Conservation (phyloP, 2,113 vertebrate genomes). For the Malurus elegans region DNA sequence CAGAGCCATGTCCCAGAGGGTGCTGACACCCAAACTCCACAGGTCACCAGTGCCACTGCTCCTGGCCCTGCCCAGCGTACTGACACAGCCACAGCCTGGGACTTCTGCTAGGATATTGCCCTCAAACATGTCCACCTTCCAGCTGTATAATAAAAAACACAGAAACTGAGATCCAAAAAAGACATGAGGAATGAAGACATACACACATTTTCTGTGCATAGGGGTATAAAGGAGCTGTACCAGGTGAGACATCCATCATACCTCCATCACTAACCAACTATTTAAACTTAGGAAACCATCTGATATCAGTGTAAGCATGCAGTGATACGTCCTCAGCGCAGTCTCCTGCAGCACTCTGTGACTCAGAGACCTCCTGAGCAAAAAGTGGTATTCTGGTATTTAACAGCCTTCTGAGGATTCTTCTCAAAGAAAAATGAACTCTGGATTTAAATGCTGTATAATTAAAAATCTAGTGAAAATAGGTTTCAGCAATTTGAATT, state of each 20-base stretch:
- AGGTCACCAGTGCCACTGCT: background rate
- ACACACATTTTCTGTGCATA: background rate
- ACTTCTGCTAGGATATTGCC: background rate
- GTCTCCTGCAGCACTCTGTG: background rate
- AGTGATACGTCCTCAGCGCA: background rate
- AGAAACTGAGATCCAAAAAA: background rate
- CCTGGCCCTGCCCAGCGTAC: background rate
- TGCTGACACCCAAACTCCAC: background rate
- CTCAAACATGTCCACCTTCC: background rate
- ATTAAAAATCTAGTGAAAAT: constrained; percentile 4
- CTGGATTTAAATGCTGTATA: background rate
- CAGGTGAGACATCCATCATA: background rate
- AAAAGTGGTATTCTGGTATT: background rate
- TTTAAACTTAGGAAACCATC: background rate
- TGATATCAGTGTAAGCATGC: background rate
- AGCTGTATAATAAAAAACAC: background rate
- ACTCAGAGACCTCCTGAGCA: background rate
- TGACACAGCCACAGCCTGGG: background rate
- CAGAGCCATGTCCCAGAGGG: background rate
- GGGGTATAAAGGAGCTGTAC: background rate
- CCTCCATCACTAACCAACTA: background rate
- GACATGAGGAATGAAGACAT: background rate
- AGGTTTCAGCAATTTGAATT: constrained; percentile 1
- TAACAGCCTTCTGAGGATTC: background rate
- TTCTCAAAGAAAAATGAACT: constrained; percentile 28